Percentiles rank a stretch among this genome's conserved stretches.
These are phyloP conservation scores for Speoplatyrhinus poulsoni DNA, from an alignment of 2,113 vertebrate species.

Conservation along the genomic window DNA sequence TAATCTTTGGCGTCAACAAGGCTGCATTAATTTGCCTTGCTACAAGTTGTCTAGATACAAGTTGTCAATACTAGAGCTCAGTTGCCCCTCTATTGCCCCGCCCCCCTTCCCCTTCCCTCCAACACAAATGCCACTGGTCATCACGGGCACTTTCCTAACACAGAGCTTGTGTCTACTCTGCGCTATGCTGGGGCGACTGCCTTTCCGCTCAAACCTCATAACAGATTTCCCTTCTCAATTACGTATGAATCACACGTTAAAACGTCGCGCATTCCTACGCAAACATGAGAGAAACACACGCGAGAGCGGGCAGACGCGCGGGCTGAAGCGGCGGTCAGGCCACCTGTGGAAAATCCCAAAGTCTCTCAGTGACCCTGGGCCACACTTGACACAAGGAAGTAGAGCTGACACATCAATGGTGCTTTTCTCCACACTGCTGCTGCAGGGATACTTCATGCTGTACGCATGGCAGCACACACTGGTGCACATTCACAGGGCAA, in stretches of 20 bases:
- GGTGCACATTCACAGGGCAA: slow-evolving; percentile 54
- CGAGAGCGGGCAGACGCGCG: slow-evolving; percentile 3
- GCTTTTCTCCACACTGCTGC: slow-evolving; percentile 74
- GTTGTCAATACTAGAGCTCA: too few species aligned
- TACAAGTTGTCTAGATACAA: too few species aligned
- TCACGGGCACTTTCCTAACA: background rate
- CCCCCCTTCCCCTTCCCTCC: too few species aligned
- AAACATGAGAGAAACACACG: slow-evolving; percentile 60
- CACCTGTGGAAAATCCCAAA: slow-evolving; percentile 67
- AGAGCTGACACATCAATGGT: slow-evolving; percentile 67
- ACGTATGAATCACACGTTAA: slow-evolving; percentile 61
- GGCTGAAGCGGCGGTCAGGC: slow-evolving; percentile 4
- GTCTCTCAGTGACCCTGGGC: slow-evolving; percentile 69
- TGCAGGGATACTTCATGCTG: slow-evolving; percentile 64
- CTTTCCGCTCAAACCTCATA: slow-evolving; percentile 33
- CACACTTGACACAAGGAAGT: slow-evolving; percentile 60
- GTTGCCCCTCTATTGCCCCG: too few species aligned
- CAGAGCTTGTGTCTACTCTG: slow-evolving; percentile 1
- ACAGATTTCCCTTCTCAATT: slow-evolving; percentile 74
- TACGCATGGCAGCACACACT: background rate
- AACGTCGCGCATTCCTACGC: slow-evolving; percentile 56
- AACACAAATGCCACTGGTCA: background rate
- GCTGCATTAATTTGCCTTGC: too few species aligned
- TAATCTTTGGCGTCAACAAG: too few species aligned
- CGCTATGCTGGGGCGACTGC: background rate